Evolutionary conservation across 1,140 invertebrate genomes (phyloP).

Genomic region (Amphibalanus amphitrite): DNA sequence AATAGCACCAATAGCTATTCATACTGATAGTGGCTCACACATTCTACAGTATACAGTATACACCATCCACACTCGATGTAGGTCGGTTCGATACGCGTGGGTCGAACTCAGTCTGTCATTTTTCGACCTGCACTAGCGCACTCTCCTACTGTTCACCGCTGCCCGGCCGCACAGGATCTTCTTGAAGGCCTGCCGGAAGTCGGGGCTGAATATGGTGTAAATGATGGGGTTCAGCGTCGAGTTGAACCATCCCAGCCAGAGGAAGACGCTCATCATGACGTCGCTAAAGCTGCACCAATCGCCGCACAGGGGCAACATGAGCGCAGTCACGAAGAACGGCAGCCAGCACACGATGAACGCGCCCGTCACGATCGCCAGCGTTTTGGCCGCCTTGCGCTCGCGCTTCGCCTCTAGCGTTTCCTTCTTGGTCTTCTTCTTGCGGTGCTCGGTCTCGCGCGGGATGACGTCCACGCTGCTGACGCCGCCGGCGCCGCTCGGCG

Average conservation of each 20-base stretch:
- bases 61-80: no score
- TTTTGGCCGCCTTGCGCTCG: no score
- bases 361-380: constrained; percentile 77
- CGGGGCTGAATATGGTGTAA: constrained; percentile 74
- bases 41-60: no score
- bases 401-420: constrained; percentile 61
- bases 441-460: constrained; percentile 5
- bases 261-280: constrained; percentile 57
- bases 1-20: no score
- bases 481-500: background rate
- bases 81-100: no score
- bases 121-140: no score
- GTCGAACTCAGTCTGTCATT: no score
- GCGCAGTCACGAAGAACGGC: constrained; percentile 78
- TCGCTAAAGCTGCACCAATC: constrained; percentile 51
- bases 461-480: background rate
- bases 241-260: constrained; percentile 82
- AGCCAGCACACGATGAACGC: constrained; percentile 86
- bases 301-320: constrained; percentile 64
- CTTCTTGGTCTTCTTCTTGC: constrained; percentile 33
- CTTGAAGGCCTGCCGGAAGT: constrained; percentile 71
- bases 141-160: no score
- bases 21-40: no score
- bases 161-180: constrained; percentile 50
- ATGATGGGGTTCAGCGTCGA: constrained; percentile 79